phyloP scores from a whole-genome alignment of 2,797 vertebrate species.

The Acridotheres tristis region DNA sequence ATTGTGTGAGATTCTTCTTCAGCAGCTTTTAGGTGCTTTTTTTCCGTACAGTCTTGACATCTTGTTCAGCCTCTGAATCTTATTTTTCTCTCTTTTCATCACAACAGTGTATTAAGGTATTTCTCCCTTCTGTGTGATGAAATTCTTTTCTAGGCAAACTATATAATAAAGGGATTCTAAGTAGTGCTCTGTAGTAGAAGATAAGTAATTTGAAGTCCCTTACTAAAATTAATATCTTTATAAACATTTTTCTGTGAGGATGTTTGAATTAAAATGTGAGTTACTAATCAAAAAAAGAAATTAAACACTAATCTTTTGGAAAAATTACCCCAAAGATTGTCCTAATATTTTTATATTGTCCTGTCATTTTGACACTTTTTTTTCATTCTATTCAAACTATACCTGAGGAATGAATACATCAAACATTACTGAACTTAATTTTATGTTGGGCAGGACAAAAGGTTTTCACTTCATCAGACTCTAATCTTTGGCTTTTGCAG shows the following conservation, averaged over 20 bases:
- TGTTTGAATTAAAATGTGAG: background rate
- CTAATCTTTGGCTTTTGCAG: background rate
- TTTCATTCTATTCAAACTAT: background rate
- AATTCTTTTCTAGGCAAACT: background rate
- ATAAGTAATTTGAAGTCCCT: background rate
- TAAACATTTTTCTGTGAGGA: background rate
- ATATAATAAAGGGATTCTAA: background rate
- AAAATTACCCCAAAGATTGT: background rate
- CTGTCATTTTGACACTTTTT: background rate
- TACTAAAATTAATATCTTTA: background rate
- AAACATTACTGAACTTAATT: background rate
- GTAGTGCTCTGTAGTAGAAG: background rate
- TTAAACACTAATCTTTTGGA: background rate
- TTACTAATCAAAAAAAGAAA: background rate
- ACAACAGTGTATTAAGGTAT: background rate
- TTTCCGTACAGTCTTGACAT: background rate
- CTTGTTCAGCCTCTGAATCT: background rate
- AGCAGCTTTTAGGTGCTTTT: background rate
- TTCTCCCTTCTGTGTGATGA: background rate
- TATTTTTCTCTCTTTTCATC: slow-evolving; percentile 8
- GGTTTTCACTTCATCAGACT: background rate
- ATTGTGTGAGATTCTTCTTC: background rate
- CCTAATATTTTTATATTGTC: background rate
- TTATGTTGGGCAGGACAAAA: background rate
- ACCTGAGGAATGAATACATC: background rate